Evolutionary conservation across 2,113 vertebrate species (phyloP), one percentile per base, ranked within the genome.

Genomic region (Leucosticte australis): DNA sequence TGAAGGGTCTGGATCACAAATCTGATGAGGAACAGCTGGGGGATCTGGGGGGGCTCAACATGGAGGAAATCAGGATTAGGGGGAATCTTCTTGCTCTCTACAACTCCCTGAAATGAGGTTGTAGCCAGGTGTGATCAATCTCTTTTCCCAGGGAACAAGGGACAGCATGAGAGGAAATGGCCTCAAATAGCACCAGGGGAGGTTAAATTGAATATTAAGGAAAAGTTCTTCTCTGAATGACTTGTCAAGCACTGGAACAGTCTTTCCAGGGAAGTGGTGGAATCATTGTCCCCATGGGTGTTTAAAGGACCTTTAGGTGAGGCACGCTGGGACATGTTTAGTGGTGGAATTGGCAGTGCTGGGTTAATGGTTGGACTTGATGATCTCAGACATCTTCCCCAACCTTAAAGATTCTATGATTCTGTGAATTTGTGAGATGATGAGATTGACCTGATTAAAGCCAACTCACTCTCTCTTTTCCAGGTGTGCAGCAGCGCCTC

Each of bases 231-330:
- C 7, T 18, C n/a, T 62, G 30, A 31, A 83, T 62, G 21, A 6
- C n/a, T 68, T 47, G 14, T 35, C n/a, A 69, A 46, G 9, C 24
- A 6, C 15, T 53, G 28, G 19, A 74, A 39, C 4, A 67, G 22
- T 50, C 33, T 68, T 16, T 30, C 6, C 41, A 47, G 47, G 21
- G 9, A 62, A 41, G 24, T 47, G 7, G 8, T 55, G 41, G 62
- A 37, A 30, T 41, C 21, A 5, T 8, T 52, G 41, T 41, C 28
- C 28, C n/a, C 0, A 0, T 18, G 19, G 14, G 4, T 27, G 22
- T 68, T 37, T 83, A 39, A 60, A 60, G 23, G 17, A 75, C 6
- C 5, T 53, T 53, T 31, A 68, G 41, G 8, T 75, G 30, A 41
- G 26, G 28, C 46, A 53, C 47, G 62, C n/a, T 22, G 8, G 24